A percentile compares a stretch with the other conserved stretches of the same genome.
These are phyloP conservation scores for Mesorhabditis belari DNA, from an alignment of 2,888 invertebrate genomes.

Conservation along the genomic window DNA sequence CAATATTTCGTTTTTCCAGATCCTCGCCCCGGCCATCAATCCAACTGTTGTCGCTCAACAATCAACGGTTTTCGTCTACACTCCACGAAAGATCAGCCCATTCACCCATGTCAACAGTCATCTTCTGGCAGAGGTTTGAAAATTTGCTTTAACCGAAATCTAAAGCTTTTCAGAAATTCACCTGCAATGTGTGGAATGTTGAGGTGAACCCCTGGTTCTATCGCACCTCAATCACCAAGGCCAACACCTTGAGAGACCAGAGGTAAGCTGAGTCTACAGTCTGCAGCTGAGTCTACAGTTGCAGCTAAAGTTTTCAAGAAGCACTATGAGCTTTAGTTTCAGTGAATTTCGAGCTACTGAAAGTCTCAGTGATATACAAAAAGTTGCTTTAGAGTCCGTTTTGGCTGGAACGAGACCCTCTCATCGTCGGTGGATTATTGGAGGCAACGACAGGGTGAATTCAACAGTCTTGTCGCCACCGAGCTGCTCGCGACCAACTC, in stretches of 20 bases:
- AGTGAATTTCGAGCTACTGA: neutral
- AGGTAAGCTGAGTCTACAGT: too few relatives aligned
- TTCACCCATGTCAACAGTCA: slow-evolving; percentile 40
- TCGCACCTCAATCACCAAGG: slow-evolving; percentile 42
- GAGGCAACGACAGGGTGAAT: slow-evolving; percentile 27
- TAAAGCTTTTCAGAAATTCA: slow-evolving; percentile 14
- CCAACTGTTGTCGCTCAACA: slow-evolving; percentile 13
- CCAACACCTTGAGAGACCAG: slow-evolving; percentile 36
- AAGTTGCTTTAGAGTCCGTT: slow-evolving; percentile 6
- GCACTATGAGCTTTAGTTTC: too few relatives aligned
- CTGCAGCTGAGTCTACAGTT: too few relatives aligned
- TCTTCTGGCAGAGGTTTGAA: slow-evolving; percentile 29
- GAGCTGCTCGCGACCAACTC: slow-evolving; percentile 27
- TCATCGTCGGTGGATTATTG: slow-evolving; percentile 22
- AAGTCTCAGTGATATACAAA: neutral
- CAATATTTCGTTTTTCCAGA: slow-evolving; percentile 7
- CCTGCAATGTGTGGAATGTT: slow-evolving; percentile 42
- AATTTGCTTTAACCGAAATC: neutral
- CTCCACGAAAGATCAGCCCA: slow-evolving; percentile 31
- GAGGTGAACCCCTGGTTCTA: slow-evolving; percentile 41
- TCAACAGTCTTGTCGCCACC: slow-evolving; percentile 36
- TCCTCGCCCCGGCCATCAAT: slow-evolving; percentile 22
- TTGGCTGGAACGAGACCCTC: slow-evolving; percentile 26
- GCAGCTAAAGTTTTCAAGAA: too few relatives aligned
- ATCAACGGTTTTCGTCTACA: slow-evolving; percentile 34